Evolutionary conservation across 2,888 invertebrate genomes (phyloP), one percentile per base, ranked within the genome.

Genomic region (Eurois occulta): DNA sequence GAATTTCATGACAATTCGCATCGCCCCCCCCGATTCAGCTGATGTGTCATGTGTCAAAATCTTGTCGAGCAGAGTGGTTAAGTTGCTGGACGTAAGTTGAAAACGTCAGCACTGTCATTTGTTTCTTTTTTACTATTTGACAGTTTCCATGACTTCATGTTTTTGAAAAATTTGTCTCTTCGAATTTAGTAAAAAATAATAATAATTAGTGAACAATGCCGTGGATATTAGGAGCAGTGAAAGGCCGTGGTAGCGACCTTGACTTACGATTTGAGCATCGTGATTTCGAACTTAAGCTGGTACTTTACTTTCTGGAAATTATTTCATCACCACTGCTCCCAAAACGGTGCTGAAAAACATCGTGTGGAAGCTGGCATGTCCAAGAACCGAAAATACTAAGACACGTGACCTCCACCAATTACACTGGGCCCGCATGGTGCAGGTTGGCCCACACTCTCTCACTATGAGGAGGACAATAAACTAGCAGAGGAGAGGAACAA

Each of bases 71-170:
- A n/a, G n/a, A n/a, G n/a, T n/a, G n/a, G n/a, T n/a, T n/a, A 16
- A 32, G 13, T 13, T n/a, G 21, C 10, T 46, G 6, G 3, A 64
- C 16, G 5, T 75, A 43, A 76, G 55, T 55, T 4, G 11, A 21
- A 80, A 1, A 38, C 18, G 24, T 41, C 35, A 38, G 5, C 46
- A 24, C 1, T 18, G 5, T 48, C 35, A 48, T 48, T 66, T 43
- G 46, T 35, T 58, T 35, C 1, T 7, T 62, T 77, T 77, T 67
- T 28, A 66, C 28, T n/a, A 13, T 3, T 82, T 10, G 7, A 18
- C 28, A 38, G 7, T 21, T 21, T 16, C 11, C 11, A 38, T 2
- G 24, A 10, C 24, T 52, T 52, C 8, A 24, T 52, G 3, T 3
- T 52, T 52, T 24, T 52, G 10, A 52, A 52, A 52, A 24, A 52